Evolutionary conservation across 1,140 invertebrate species (phyloP).

Genomic region (Campoletis sonorensis): DNA sequence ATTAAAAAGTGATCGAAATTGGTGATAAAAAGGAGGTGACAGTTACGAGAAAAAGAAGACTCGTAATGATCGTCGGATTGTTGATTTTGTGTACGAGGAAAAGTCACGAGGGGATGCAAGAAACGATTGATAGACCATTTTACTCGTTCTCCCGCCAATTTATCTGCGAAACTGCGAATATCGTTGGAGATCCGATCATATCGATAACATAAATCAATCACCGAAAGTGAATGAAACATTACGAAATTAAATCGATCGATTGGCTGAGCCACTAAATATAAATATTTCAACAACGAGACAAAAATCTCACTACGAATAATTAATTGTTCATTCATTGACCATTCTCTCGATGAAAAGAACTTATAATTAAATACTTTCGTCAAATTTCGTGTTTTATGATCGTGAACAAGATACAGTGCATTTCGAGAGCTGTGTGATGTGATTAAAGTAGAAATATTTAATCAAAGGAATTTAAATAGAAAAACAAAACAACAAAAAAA

Average conservation of each 20-base stretch:
- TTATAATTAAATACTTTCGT: background rate
- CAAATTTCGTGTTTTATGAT: conserved; percentile 47
- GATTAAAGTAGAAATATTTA: conserved; percentile 24
- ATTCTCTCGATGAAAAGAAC: background rate
- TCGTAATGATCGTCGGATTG: background rate
- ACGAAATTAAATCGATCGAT: background rate
- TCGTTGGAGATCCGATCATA: background rate
- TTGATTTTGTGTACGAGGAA: conserved; percentile 13
- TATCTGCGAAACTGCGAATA: background rate
- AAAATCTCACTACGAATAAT: background rate
- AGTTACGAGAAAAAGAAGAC: background rate
- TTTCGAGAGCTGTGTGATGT: background rate
- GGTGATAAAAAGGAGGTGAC: background rate
- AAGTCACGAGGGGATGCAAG: background rate
- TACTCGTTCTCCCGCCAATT: conserved; percentile 29
- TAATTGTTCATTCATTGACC: background rate
- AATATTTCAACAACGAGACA: background rate
- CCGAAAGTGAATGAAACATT: background rate
- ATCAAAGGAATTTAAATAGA: background rate
- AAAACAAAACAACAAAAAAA: background rate
- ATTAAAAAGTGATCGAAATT: background rate
- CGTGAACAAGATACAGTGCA: conserved; percentile 15
- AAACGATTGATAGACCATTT: background rate
- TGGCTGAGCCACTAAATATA: background rate
- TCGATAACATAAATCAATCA: background rate